Evolutionary conservation across 2,888 invertebrate genomes (phyloP).

Genomic region (Meloe dianella): DNA sequence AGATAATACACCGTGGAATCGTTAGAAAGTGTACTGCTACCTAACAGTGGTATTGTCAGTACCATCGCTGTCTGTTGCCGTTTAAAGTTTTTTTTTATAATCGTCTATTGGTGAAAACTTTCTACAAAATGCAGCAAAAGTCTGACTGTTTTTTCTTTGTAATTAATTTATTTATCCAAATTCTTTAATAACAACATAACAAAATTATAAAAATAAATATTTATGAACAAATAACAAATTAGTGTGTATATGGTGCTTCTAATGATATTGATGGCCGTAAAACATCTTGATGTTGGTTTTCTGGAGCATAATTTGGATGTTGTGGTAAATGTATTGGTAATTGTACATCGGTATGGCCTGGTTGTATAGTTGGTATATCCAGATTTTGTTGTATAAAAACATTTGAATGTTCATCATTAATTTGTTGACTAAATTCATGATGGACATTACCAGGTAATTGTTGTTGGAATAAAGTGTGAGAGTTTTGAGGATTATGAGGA

Average conservation of each 20-base stretch:
- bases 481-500: constrained; percentile 16
- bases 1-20: neutral
- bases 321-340: constrained; percentile 52
- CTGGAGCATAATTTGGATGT: constrained; percentile 45
- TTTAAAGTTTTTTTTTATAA: neutral
- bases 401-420: constrained; percentile 6
- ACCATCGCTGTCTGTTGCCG: neutral
- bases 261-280: constrained; percentile 46
- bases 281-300: constrained; percentile 30
- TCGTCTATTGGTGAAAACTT: neutral
- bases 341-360: constrained; percentile 53
- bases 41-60: neutral
- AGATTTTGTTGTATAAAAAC: constrained; percentile 11
- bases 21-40: neutral
- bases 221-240: neutral
- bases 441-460: constrained; percentile 35
- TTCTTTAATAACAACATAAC: neutral
- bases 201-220: constrained; percentile 5
- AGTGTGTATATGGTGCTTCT: constrained; percentile 43
- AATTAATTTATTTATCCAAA: neutral
- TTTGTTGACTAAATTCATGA: constrained; percentile 26
- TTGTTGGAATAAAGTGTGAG: constrained; percentile 36
- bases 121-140: neutral
- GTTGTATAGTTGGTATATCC: constrained; percentile 43
- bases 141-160: neutral